Conservation (phyloP, 2,797 vertebrate species). For the Distichodus sexfasciatus region DNA sequence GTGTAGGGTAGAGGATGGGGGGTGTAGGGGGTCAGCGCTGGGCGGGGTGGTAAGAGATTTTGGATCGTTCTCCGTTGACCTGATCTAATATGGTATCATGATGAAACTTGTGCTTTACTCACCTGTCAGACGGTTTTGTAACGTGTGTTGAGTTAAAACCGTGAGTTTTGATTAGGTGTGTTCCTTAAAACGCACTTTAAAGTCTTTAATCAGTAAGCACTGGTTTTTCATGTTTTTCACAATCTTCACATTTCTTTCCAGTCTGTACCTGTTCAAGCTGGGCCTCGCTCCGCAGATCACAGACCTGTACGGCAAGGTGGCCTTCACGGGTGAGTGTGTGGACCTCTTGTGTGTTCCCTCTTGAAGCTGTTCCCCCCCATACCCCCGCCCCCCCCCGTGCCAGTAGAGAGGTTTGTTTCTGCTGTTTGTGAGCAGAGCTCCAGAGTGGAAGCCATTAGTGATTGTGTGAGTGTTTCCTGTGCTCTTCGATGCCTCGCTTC, state of each 20-base stretch:
- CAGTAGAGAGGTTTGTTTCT: neutral
- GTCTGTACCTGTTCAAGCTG: constrained; percentile 96
- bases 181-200: neutral
- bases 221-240: neutral
- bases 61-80: too few species aligned
- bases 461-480: constrained; percentile 66
- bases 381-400: neutral
- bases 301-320: constrained; percentile 97
- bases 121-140: constrained; percentile 23
- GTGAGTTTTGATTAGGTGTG: neutral
- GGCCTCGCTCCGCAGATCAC: constrained; percentile 97
- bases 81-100: too few species aligned
- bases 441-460: constrained; percentile 69
- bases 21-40: neutral
- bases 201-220: neutral
- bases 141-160: constrained; percentile 22
- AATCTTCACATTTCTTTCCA: constrained; percentile 56
- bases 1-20: too few species aligned
- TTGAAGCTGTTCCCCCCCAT: too few species aligned
- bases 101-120: too few species aligned
- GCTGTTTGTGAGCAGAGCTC: constrained; percentile 13
- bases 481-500: constrained; percentile 42
- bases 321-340: constrained; percentile 88
- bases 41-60: neutral
- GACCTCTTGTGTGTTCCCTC: neutral